Conservation (phyloP, 1,140 invertebrate species). For the Caenorhabditis remanei region DNA sequence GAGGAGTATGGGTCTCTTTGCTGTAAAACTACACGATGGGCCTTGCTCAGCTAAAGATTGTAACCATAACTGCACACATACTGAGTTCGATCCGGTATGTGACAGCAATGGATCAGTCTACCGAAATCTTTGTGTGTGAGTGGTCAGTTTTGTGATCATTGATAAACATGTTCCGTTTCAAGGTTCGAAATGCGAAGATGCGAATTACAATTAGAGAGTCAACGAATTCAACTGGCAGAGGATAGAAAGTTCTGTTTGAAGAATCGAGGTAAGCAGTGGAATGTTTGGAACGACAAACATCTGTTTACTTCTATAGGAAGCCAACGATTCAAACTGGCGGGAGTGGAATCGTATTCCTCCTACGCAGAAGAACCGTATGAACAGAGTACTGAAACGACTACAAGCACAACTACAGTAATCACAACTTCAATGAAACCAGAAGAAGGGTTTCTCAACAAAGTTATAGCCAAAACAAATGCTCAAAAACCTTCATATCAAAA, state of each 20-base stretch:
- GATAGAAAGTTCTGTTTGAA: conserved; percentile 40
- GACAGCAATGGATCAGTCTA: conserved; percentile 56
- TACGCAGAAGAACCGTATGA: conserved; percentile 35
- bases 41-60: conserved; percentile 38
- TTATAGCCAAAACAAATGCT: not conserved
- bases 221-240: conserved; percentile 51
- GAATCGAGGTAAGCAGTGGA: conserved; percentile 20
- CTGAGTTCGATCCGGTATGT: conserved; percentile 51
- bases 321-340: conserved; percentile 39
- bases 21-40: not conserved
- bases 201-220: conserved; percentile 51
- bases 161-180: conserved; percentile 41
- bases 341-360: conserved; percentile 25
- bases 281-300: conserved; percentile 29
- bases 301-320: conserved; percentile 6
- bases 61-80: conserved; percentile 26
- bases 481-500: not conserved
- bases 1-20: conserved; percentile 17
- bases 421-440: not conserved
- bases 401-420: not conserved
- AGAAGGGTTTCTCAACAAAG: conserved; percentile 20
- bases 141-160: not conserved
- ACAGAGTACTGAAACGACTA: too few relatives aligned
- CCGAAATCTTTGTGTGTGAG: conserved; percentile 35
- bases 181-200: conserved; percentile 47